Evolutionary conservation across 2,888 invertebrate species (phyloP), one percentile per base, ranked within the genome.

Genomic region (Crocallis elinguaria): DNA sequence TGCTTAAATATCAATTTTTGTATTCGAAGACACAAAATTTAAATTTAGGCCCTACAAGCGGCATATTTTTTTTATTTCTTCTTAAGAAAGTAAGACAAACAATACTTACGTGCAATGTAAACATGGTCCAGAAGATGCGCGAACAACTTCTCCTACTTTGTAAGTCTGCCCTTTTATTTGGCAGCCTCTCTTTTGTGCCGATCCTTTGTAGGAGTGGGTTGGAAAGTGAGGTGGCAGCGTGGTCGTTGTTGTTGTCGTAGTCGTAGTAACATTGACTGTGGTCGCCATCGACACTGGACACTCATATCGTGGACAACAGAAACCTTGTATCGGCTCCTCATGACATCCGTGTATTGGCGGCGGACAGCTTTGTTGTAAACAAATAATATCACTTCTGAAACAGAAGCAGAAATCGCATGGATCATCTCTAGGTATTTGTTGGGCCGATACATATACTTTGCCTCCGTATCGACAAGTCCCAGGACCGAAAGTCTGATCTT

Each of bases 371-470:
- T 98, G 98, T 86, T 98, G 98, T 63, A 98, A 92, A 72, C 98
- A 98, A 75, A 98, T 98, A 71, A 98, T 98, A 78, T 98, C 98
- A 81, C 98, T 97, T 84, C 98, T 94, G 93, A 98, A 98, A 92
- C 98, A 98, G 95, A 98, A 98, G 87, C 98, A 98, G 92, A 98
- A 98, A 80, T 98, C 98, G 82, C 98, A 98, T 16, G 98, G 97
- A 90, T 98, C 97, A 69, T 97, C 97, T 68, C 98, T 93, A 30
- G 98, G 98, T 73, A 98, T 98, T 89, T 98, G 98, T 87, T 98
- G 98, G 0, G 98, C 98, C 1, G 98, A 98, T 32, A 98, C 97
- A 82, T 97, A 98, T 38, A 98, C 95, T 88, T 97, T 97, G 69
- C 98, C 97, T 51, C 97, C 97, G 71, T 97, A 98, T 70, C 98